Evolutionary conservation across 2,113 vertebrate genomes (phyloP).

Genomic region (Sphaerodactylus townsendi): DNA sequence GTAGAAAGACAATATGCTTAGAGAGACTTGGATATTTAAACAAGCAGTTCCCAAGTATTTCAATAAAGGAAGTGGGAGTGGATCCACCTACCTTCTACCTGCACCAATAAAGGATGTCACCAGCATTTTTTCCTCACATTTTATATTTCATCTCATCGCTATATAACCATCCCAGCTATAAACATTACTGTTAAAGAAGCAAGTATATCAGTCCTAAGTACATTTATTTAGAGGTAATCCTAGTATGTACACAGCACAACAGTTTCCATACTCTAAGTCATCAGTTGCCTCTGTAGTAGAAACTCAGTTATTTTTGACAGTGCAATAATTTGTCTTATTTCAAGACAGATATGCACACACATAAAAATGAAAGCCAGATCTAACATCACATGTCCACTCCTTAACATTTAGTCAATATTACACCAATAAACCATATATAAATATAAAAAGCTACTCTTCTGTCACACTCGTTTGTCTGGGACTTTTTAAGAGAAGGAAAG

Average conservation of each 20-base stretch:
- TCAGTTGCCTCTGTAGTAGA: not conserved
- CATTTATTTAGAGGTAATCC: not conserved
- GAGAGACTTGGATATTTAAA: not conserved
- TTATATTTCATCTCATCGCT: not conserved
- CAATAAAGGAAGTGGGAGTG: not conserved
- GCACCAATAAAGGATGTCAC: not conserved
- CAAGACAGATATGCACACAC: fast-evolving
- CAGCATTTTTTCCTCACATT: not conserved
- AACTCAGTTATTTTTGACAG: too few relatives aligned
- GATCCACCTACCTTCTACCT: not conserved
- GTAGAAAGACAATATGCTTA: too few relatives aligned
- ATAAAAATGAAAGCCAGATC: conserved; percentile 43
- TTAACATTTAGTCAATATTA: conserved; percentile 4
- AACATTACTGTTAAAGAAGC: not conserved
- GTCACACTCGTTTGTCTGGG: conserved; percentile 33
- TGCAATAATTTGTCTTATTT: not conserved
- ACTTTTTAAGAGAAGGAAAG: conserved; percentile 51
- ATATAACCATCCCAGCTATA: not conserved
- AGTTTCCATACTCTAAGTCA: not conserved
- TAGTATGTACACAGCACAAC: not conserved
- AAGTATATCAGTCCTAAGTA: not conserved
- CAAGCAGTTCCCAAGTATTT: not conserved
- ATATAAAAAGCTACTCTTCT: not conserved
- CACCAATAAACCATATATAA: conserved; percentile 6
- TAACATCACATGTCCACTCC: conserved; percentile 9